Evolutionary conservation across 2,888 invertebrate genomes (phyloP), one percentile per base, ranked within the genome.

Genomic region (Atethmia centrago): DNA sequence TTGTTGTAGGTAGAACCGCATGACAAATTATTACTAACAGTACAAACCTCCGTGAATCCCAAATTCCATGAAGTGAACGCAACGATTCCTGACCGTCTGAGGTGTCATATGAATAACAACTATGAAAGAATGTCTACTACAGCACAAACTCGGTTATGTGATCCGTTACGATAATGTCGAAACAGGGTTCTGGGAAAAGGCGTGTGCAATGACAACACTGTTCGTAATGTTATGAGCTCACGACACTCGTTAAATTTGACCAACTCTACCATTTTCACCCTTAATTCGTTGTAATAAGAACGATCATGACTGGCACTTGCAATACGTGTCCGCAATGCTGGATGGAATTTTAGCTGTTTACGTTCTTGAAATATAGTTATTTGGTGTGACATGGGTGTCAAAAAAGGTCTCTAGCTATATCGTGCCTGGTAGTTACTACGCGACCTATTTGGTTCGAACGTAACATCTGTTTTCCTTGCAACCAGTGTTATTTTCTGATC

Each of bases 141-240:
- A 83, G 51, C 70, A 83, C 71, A 74, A 85, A 83, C 81, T 73
- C 66, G 84, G 84, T 84, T 83, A 83, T 78, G 65, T 84, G 83
- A 85, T 86, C 85, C 85, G 84, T 85, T 83, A 85, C 82, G 83
- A 85, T 85, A 83, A 84, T 82, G 74, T 77, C 81, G 80, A 80
- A 84, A 85, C 82, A 80, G 68, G 77, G 80, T 89, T 88, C 88
- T 83, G 79, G 83, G 88, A 89, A 87, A 80, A 87, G 87, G 89
- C 85, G 87, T 88, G 89, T 85, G 80, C 83, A 83, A 77, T 88
- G 85, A 87, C 88, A 89, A 84, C 86, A 78, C 79, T 74, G 80
- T 69, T 78, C 63, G 82, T 85, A 84, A 81, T 70, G 77, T 76
- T 79, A 84, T 87, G 85, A 88, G 81, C 84, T 88, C 87, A 83